Conservation (phyloP, 1,140 invertebrate species). For the Heliothis subflexa region DNA sequence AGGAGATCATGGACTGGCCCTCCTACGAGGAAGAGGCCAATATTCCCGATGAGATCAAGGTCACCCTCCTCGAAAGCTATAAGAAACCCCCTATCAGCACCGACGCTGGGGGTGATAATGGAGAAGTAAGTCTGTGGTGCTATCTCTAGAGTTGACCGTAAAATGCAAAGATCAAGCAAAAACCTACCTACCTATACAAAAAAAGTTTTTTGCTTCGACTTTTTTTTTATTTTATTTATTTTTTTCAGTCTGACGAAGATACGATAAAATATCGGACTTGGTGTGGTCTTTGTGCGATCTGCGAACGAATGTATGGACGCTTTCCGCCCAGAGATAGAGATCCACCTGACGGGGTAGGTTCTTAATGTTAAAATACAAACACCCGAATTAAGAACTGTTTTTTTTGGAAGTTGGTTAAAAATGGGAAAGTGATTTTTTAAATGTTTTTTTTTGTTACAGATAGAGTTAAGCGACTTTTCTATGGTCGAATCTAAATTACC, state of each 20-base stretch:
- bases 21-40: conserved; percentile 78
- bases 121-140: conserved; percentile 51
- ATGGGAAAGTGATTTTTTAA: conserved; percentile 3
- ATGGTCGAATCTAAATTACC: conserved; percentile 80
- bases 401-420: conserved; percentile 2
- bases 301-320: conserved; percentile 87
- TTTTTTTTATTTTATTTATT: conserved; percentile 22
- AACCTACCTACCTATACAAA: background rate
- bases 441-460: conserved; percentile 65
- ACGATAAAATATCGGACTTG: conserved; percentile 88
- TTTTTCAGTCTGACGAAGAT: conserved; percentile 63
- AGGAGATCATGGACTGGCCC: conserved; percentile 84
- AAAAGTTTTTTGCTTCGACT: background rate
- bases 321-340: conserved; percentile 83
- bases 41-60: conserved; percentile 77
- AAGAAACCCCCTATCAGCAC: conserved; percentile 47
- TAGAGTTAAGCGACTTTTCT: conserved; percentile 80
- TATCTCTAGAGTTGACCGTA: too few relatives aligned
- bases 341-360: conserved; percentile 83
- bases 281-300: conserved; percentile 89
- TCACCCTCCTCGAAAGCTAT: conserved; percentile 66
- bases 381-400: background rate
- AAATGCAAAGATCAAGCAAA: background rate
- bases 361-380: background rate
- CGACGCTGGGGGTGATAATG: conserved; percentile 58